phyloP scores from a whole-genome alignment of 2,888 invertebrate species.

The Masnerella sp. region DNA sequence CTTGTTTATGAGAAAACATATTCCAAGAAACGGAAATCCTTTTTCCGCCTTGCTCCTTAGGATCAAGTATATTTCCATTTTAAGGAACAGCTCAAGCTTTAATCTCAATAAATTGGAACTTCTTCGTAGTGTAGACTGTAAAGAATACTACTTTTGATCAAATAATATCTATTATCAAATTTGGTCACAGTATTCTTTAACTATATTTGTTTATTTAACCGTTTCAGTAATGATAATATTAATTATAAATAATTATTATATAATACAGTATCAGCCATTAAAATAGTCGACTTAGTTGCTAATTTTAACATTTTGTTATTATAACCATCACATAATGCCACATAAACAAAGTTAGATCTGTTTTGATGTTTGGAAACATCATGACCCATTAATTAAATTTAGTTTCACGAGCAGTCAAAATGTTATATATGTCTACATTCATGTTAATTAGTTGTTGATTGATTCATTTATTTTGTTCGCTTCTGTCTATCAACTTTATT shows the following conservation, averaged over 20 bases:
- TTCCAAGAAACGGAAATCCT: conserved; percentile 47
- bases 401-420: conserved; percentile 12
- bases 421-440: too few species aligned
- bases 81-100: conserved; percentile 24
- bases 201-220: too few species aligned
- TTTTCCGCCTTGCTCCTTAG: conserved; percentile 29
- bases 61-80: conserved; percentile 28
- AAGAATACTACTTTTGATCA: too few species aligned
- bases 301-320: conserved; percentile 49
- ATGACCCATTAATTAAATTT: conserved; percentile 55
- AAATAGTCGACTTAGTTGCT: conserved; percentile 5
- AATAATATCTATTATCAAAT: too few species aligned
- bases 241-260: conserved; percentile 7
- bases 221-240: too few species aligned
- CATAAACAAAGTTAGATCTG: conserved; percentile 43
- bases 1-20: conserved; percentile 23
- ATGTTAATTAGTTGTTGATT: too few species aligned
- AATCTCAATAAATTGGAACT: conserved; percentile 38
- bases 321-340: conserved; percentile 35
- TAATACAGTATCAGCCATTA: conserved; percentile 12
- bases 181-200: too few species aligned
- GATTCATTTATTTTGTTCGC: too few species aligned
- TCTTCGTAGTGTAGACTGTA: conserved; percentile 20
- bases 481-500: too few species aligned
- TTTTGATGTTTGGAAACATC: conserved; percentile 50